Percentiles rank a stretch among this genome's conserved stretches.
Evolutionary conservation across 2,797 vertebrate species (phyloP).

Genomic region (Pangasius djambal): DNA sequence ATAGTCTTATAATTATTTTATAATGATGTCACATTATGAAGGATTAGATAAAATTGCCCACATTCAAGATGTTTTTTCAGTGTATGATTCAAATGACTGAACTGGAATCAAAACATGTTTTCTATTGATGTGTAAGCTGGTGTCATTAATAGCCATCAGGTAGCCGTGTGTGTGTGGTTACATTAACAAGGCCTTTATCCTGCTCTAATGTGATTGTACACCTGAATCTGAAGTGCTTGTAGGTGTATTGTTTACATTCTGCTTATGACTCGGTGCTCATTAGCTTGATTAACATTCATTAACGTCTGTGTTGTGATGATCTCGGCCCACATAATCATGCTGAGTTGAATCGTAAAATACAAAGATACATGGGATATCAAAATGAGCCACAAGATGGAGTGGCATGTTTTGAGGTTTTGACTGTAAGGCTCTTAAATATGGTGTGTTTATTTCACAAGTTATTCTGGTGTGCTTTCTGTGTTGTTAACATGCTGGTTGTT

Average conservation of each 20-base stretch:
- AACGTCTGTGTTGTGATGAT: neutral
- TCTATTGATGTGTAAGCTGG: neutral
- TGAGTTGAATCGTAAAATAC: neutral
- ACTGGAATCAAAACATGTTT: neutral
- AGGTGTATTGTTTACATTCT: constrained; percentile 40
- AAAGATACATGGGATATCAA: neutral
- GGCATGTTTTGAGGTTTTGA: neutral
- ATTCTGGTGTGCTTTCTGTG: neutral
- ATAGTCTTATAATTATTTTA: neutral
- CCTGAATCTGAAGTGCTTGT: constrained; percentile 40
- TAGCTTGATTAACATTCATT: constrained; percentile 38
- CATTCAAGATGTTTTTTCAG: neutral
- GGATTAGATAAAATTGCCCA: neutral
- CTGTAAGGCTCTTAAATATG: neutral
- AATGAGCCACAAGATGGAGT: neutral
- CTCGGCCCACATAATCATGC: neutral
- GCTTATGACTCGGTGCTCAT: constrained; percentile 15
- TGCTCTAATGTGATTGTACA: constrained; percentile 33
- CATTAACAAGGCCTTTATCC: constrained; percentile 17
- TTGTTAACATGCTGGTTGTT: constrained; percentile 3
- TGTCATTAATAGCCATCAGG: neutral
- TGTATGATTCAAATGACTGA: neutral
- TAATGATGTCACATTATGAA: neutral
- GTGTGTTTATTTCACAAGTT: neutral
- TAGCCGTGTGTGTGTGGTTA: neutral